phyloP scores from a whole-genome alignment of 2,888 invertebrate genomes.

The Atrina japonica region DNA sequence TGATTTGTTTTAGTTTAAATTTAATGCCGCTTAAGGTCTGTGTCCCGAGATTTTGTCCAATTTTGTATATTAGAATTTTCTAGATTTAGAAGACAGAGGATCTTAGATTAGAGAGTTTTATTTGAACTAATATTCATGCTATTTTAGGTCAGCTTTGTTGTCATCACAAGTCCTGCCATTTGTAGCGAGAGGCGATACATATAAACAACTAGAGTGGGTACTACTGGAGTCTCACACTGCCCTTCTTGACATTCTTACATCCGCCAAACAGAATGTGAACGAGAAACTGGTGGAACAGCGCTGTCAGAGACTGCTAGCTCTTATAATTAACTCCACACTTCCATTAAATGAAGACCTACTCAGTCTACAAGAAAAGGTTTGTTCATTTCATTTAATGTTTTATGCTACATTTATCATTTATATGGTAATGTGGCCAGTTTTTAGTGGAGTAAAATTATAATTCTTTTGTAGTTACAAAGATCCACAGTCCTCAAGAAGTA shows the following conservation, averaged over 20 bases:
- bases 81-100: too few relatives aligned
- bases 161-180: slow-evolving; percentile 72
- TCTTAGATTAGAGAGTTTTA: too few relatives aligned
- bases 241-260: slow-evolving; percentile 70
- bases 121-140: too few relatives aligned
- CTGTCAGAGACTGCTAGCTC: slow-evolving; percentile 75
- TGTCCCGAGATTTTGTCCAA: too few relatives aligned
- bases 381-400: background rate
- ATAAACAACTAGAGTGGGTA: slow-evolving; percentile 79
- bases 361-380: slow-evolving; percentile 73
- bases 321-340: slow-evolving; percentile 75
- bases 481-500: too few relatives aligned
- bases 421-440: too few relatives aligned
- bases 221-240: slow-evolving; percentile 76
- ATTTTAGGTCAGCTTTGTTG: slow-evolving; percentile 73
- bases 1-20: too few relatives aligned
- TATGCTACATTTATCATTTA: background rate
- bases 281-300: slow-evolving; percentile 72
- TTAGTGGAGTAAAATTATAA: too few relatives aligned
- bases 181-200: slow-evolving; percentile 74
- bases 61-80: too few relatives aligned
- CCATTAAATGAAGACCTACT: slow-evolving; percentile 72
- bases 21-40: too few relatives aligned
- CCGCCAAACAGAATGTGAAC: slow-evolving; percentile 54
- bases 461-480: too few relatives aligned